Evolutionary conservation across 2,797 vertebrate genomes (phyloP), one percentile per base, ranked within the genome.

Genomic region (Gorsachius magnificus): DNA sequence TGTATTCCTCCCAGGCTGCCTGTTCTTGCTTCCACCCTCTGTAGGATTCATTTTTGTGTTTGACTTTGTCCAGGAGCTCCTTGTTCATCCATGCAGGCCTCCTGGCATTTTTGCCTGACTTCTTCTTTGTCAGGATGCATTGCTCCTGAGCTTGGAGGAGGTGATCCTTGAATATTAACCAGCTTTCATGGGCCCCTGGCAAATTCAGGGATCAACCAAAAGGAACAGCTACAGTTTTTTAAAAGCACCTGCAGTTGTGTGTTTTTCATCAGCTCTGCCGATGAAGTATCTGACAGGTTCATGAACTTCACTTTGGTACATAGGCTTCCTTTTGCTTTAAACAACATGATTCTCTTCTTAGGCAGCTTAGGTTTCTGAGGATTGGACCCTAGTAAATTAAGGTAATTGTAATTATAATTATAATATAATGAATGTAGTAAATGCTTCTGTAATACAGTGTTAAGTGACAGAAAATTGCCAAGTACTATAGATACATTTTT

Each of bases 381-480:
- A 65, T 36, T 45, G n/a, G 66, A 61, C 36, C 48, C 46, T 82
- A 77, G 36, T 95, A 92, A 93, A 91, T 69, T 70, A 87, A 96
- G 80, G 48, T 91, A 90, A 82, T 46, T 74, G 51, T 79, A 96
- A 96, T 97, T 93, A 90, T 79, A 96, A 96, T 97, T 93, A 90
- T 75, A 83, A 85, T 71, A 85, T 93, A 97, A 96, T 89, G 71
- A 94, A 91, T 77, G 69, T 82, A 87, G 88, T 95, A 88, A 94
- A 83, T 91, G 71, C 58, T 90, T 38, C 71, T 83, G 66, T 84
- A 95, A 89, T 93, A 92, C 64, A 66, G 71, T 82, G 89, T 89
- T 96, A 97, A 95, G 88, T 95, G 92, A 87, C 78, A 96, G 92
- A 95, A 97, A 96, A 97, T 96, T 96, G 76, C 91, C 7, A 51